Evolutionary conservation across 2,888 invertebrate genomes (phyloP).

Genomic region (Dasypogon diadema): DNA sequence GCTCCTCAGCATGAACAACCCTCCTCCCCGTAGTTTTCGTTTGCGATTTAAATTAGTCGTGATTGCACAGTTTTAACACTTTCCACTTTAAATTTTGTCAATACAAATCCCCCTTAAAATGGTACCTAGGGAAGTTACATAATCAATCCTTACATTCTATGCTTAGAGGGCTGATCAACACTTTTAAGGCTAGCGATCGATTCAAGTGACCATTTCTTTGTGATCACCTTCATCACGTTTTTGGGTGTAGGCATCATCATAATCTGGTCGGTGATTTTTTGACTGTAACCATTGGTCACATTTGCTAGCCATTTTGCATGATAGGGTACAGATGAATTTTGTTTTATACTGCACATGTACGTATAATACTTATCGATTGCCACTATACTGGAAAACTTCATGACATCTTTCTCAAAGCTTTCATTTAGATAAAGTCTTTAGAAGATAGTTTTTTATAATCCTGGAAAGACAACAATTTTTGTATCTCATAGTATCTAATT

Average conservation of each 20-base stretch:
- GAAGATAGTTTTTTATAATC: background rate
- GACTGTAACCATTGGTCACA: conserved; percentile 52
- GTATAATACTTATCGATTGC: background rate
- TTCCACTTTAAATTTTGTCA: background rate
- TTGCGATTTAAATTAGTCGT: conserved; percentile 33
- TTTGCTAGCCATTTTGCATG: conserved; percentile 52
- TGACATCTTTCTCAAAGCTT: conserved; percentile 16
- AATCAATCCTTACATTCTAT: background rate
- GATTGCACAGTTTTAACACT: conserved; percentile 12
- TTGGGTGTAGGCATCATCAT: background rate
- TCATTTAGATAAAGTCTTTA: conserved; percentile 19
- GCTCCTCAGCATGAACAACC: conserved; percentile 67
- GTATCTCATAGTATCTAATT: no score
- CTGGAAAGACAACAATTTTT: background rate
- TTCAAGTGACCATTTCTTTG: conserved; percentile 52
- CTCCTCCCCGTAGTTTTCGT: conserved; percentile 47
- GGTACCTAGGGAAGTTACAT: background rate
- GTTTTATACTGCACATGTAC: background rate
- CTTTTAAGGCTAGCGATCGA: background rate
- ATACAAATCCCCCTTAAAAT: background rate
- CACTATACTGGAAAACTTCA: background rate
- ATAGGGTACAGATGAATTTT: background rate
- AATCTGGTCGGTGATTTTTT: conserved; percentile 34
- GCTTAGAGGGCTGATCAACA: no score
- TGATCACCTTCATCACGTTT: conserved; percentile 20